These are phyloP conservation scores for Tridacna gigas DNA, from an alignment of 2,888 invertebrate species.

Conservation along the genomic window DNA sequence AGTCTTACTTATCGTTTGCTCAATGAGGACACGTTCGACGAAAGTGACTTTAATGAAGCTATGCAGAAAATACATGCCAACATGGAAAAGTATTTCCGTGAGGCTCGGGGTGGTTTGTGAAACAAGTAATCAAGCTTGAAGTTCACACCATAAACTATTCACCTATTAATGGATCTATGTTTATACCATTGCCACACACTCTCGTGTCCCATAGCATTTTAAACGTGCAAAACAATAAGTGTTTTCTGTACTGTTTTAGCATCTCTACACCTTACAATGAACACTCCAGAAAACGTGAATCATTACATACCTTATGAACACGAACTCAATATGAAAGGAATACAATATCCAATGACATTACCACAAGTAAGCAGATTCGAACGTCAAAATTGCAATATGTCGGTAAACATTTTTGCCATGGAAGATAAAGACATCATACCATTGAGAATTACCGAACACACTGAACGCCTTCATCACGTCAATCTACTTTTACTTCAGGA, in stretches of 20 bases:
- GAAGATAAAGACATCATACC: slow-evolving; percentile 54
- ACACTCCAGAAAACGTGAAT: slow-evolving; percentile 17
- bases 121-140: slow-evolving; percentile 41
- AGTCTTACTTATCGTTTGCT: slow-evolving; percentile 27
- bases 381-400: slow-evolving; percentile 50
- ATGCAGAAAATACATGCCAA: slow-evolving; percentile 53
- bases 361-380: slow-evolving; percentile 50
- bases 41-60: slow-evolving; percentile 40
- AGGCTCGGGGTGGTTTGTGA: slow-evolving; percentile 55
- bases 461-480: slow-evolving; percentile 45
- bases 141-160: slow-evolving; percentile 43
- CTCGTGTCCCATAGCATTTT: slow-evolving; percentile 24
- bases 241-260: slow-evolving; percentile 55
- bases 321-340: slow-evolving; percentile 47
- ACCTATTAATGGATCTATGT: slow-evolving; percentile 48
- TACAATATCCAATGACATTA: slow-evolving; percentile 45
- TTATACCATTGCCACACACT: slow-evolving; percentile 36
- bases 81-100: slow-evolving; percentile 44
- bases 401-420: slow-evolving; percentile 56
- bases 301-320: slow-evolving; percentile 38
- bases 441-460: slow-evolving; percentile 44
- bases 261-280: slow-evolving; percentile 35
- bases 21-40: slow-evolving; percentile 11
- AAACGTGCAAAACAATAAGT: slow-evolving; percentile 55
- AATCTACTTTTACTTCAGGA: slow-evolving; percentile 54